Conservation (phyloP, 2,888 invertebrate species). For the Rhabditophanes sp. region DNA sequence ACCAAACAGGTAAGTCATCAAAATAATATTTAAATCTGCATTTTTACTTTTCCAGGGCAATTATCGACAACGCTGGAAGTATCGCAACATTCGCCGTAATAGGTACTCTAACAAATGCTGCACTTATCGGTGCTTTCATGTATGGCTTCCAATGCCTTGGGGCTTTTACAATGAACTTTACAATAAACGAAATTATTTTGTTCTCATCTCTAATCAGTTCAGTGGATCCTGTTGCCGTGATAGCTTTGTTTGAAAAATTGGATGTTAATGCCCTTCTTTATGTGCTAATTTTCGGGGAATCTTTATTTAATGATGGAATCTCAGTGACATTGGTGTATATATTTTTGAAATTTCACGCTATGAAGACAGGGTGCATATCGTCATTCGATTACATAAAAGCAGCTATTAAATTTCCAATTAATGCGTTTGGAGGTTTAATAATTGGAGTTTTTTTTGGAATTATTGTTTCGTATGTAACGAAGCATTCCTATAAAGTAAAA, state of each 20-base stretch:
- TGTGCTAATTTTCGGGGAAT: conserved; percentile 96
- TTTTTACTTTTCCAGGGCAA: too few relatives aligned
- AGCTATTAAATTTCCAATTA: conserved; percentile 13
- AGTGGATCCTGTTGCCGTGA: conserved; percentile 17
- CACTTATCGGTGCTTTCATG: too few relatives aligned
- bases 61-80: too few relatives aligned
- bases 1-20: too few relatives aligned
- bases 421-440: conserved; percentile 17
- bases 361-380: too few relatives aligned
- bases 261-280: conserved; percentile 13
- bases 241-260: conserved; percentile 14
- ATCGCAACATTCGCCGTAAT: too few relatives aligned
- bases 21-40: too few relatives aligned
- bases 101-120: too few relatives aligned
- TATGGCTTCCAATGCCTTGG: too few relatives aligned
- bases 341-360: too few relatives aligned
- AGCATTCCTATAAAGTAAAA: conserved; percentile 70
- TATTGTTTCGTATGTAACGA: conserved; percentile 9
- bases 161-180: conserved; percentile 12
- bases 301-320: conserved; percentile 87
- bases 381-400: conserved; percentile 12
- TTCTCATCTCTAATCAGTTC: conserved; percentile 17
- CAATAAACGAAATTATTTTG: conserved; percentile 8
- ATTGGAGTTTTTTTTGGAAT: conserved; percentile 16
- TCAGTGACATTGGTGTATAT: too few relatives aligned